These are phyloP conservation scores for Parapristionchus giblindavisi DNA, from an alignment of 2,888 invertebrate species.

Conservation along the genomic window DNA sequence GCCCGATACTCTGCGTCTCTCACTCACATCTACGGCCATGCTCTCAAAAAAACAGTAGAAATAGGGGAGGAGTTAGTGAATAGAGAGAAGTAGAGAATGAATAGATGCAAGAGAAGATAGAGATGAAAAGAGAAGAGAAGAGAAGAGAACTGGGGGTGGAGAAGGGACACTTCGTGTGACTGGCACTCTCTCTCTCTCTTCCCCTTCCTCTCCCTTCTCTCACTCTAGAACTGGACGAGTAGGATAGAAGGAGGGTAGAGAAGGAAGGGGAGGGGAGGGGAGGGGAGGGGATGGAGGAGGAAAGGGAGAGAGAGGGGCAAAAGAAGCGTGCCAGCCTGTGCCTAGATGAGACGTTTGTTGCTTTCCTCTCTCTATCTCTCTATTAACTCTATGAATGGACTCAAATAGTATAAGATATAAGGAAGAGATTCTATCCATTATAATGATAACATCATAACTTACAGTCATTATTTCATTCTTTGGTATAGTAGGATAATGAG, in stretches of 20 bases:
- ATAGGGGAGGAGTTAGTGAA: background rate
- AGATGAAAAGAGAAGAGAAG: background rate
- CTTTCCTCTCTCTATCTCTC: background rate
- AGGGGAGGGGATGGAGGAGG: background rate
- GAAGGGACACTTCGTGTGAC: background rate
- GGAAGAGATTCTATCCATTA: background rate
- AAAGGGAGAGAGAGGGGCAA: background rate
- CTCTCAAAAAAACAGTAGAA: background rate
- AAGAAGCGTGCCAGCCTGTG: background rate
- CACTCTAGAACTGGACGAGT: background rate
- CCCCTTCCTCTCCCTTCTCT: background rate
- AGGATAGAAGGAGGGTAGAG: background rate
- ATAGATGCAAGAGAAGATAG: background rate
- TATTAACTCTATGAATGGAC: background rate
- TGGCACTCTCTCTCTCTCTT: background rate
- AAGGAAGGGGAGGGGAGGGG: background rate
- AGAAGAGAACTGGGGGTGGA: background rate
- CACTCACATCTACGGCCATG: background rate
- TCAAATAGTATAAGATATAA: background rate
- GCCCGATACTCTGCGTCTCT: constrained; percentile 5
- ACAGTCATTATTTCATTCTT: background rate
- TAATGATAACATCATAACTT: background rate
- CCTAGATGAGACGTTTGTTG: no score
- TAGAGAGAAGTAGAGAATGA: background rate
- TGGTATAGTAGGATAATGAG: background rate